Evolutionary conservation across 2,797 vertebrate genomes (phyloP).

Genomic region (Pseudochaenichthys georgianus): DNA sequence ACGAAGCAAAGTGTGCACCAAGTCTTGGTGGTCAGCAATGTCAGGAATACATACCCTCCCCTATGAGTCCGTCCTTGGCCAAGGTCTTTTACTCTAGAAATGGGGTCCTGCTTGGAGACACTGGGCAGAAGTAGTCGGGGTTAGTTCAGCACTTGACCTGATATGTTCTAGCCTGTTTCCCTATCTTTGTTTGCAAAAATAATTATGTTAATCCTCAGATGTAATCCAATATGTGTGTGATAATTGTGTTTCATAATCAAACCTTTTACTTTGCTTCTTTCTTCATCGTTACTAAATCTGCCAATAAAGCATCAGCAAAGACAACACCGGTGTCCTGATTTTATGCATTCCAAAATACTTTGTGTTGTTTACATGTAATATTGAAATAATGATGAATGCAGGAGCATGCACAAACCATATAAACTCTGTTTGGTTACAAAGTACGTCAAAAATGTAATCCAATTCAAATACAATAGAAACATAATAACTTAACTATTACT

Average conservation of each 20-base stretch:
- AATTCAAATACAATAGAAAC: background rate
- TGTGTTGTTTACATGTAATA: background rate
- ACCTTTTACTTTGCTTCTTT: background rate
- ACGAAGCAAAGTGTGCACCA: constrained; percentile 40
- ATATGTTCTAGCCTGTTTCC: background rate
- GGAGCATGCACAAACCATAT: background rate
- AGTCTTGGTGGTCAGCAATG: constrained; percentile 47
- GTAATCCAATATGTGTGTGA: background rate
- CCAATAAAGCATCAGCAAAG: constrained; percentile 41
- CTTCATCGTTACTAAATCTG: background rate
- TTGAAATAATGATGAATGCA: background rate
- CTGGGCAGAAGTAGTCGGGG: background rate
- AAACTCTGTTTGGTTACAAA: background rate
- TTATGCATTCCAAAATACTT: background rate
- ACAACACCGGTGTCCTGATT: constrained; percentile 2
- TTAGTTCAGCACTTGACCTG: background rate
- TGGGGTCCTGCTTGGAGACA: constrained; percentile 33
- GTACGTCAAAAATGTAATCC: background rate
- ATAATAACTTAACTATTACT: background rate
- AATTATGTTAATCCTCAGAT: background rate
- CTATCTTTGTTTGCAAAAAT: background rate
- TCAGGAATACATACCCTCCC: constrained; percentile 35
- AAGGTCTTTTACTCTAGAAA: constrained; percentile 44
- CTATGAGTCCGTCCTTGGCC: constrained; percentile 30
- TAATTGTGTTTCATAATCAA: background rate